A percentile compares a stretch with the other conserved stretches of the same genome.
Evolutionary conservation across 2,113 vertebrate genomes (phyloP).

Genomic region (Fregata magnificens): DNA sequence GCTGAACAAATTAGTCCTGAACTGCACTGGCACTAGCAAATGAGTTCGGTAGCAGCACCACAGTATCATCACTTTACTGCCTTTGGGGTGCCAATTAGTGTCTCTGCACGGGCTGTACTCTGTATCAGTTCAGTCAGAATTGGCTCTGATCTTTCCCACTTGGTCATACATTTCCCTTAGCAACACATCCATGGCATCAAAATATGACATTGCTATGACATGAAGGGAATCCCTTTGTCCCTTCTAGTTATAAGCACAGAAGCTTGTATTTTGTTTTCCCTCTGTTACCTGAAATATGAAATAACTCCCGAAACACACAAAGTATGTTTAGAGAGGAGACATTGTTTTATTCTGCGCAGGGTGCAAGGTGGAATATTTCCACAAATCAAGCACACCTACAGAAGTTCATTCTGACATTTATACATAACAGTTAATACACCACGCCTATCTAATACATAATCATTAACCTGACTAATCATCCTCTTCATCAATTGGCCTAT

Average conservation of each 20-base stretch:
- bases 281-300: no score
- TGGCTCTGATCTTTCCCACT: background rate
- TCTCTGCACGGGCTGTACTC: background rate
- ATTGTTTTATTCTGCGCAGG: no score
- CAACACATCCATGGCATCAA: background rate
- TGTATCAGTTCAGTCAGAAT: background rate
- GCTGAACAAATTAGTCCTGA: background rate
- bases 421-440: no score
- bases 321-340: no score
- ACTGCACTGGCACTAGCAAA: background rate
- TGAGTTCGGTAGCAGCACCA: background rate
- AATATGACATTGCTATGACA: background rate
- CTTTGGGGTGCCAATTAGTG: background rate
- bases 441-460: no score
- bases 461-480: no score
- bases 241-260: background rate
- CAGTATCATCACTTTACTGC: background rate
- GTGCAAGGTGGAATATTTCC: no score
- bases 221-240: background rate
- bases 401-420: no score
- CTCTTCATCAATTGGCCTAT: no score
- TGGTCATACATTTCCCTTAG: background rate
- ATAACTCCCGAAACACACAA: no score
- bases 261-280: background rate
- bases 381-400: no score